Evolutionary conservation across 2,797 vertebrate species (phyloP).

Genomic region (Artibeus lituratus): DNA sequence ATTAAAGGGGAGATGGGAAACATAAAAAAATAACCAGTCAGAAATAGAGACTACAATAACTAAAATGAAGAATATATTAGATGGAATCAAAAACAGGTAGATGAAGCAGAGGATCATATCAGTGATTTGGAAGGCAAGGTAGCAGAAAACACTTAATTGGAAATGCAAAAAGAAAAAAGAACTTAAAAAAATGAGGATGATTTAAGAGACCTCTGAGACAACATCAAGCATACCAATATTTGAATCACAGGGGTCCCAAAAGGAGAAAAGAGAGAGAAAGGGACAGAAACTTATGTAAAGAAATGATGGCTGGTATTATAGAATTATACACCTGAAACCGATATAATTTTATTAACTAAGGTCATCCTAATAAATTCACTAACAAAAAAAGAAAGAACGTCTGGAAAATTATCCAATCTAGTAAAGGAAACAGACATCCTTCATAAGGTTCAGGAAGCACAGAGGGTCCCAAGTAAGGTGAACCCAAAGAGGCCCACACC

Average conservation of each 20-base stretch:
- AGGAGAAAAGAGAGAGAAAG: background rate
- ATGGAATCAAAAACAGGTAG: background rate
- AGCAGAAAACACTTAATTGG: background rate
- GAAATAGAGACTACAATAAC: background rate
- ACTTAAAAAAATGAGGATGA: background rate
- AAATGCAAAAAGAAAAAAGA: background rate
- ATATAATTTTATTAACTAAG: background rate
- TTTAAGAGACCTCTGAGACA: background rate
- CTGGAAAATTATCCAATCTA: background rate
- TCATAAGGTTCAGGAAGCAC: background rate
- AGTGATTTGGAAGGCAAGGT: background rate
- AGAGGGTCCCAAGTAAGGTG: background rate
- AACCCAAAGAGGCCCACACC: background rate
- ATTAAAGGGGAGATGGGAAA: too few species aligned
- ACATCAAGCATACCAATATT: background rate
- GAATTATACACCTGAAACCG: background rate
- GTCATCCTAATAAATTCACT: background rate
- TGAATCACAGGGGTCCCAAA: background rate
- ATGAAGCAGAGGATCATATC: background rate
- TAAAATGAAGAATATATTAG: background rate
- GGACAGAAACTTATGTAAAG: background rate
- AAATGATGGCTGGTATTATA: background rate
- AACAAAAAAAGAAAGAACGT: background rate
- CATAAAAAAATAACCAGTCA: background rate
- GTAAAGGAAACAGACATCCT: background rate